Conservation (phyloP, 2,797 vertebrate genomes). For the Crocidura indochinensis region DNA sequence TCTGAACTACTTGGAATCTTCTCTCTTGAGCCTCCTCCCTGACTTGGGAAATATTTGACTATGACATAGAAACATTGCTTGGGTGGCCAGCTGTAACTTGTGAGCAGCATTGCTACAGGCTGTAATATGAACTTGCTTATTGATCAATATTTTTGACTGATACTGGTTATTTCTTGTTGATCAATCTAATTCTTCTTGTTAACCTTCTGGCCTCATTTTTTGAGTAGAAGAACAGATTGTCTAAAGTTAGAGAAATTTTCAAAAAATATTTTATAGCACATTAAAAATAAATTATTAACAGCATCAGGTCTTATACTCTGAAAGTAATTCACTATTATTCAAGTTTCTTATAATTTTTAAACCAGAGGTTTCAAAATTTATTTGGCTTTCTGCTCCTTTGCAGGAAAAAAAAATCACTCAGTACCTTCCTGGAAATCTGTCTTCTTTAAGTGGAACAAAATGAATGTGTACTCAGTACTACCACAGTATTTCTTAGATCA, state of each 20-base stretch:
- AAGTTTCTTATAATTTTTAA: slow-evolving; percentile 10
- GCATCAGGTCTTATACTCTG: not conserved
- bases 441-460: no score
- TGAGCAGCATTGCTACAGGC: not conserved
- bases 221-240: not conserved
- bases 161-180: not conserved
- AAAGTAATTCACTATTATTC: not conserved
- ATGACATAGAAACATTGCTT: not conserved
- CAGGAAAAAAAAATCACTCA: no score
- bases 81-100: not conserved
- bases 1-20: not conserved
- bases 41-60: not conserved
- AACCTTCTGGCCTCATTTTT: not conserved
- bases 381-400: no score
- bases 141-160: not conserved
- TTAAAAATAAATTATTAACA: slow-evolving; percentile 46
- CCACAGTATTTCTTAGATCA: no score
- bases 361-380: no score
- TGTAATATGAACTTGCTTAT: not conserved
- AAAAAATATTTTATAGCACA: slow-evolving; percentile 33
- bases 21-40: not conserved
- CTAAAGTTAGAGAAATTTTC: slow-evolving; percentile 39
- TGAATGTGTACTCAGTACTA: no score
- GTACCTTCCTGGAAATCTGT: no score
- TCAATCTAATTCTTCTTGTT: not conserved